Percentiles rank a stretch among this genome's conserved stretches.
Evolutionary conservation across 2,797 vertebrate genomes (phyloP).

Genomic region (Crax fasciolata): DNA sequence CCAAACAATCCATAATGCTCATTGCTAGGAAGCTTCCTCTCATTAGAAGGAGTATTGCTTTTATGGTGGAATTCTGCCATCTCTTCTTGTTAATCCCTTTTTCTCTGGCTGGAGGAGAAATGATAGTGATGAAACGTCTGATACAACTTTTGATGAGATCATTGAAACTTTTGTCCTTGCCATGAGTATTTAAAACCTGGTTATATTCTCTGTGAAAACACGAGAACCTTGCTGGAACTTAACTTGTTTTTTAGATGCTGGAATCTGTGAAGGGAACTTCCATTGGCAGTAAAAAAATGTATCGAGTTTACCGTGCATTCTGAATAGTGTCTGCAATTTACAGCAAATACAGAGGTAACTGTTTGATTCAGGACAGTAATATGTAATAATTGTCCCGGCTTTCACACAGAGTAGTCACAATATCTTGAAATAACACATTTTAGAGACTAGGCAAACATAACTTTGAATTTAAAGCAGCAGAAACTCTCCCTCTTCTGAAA

Average conservation of each 20-base stretch:
- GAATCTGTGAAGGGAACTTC: neutral
- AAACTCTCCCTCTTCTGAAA: slow-evolving; percentile 36
- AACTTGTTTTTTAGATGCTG: neutral
- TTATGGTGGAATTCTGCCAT: neutral
- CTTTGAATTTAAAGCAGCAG: slow-evolving; percentile 26
- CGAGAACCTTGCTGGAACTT: neutral
- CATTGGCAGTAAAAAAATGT: neutral
- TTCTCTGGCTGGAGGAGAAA: neutral
- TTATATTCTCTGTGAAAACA: neutral
- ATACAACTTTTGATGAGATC: neutral
- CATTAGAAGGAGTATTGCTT: neutral
- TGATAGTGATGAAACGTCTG: neutral
- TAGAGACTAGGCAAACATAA: slow-evolving; percentile 1
- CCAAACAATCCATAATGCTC: neutral
- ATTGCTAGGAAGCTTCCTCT: neutral
- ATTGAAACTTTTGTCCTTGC: neutral
- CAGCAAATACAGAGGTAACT: neutral
- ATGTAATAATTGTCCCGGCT: neutral
- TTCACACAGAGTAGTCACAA: neutral
- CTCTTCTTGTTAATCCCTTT: neutral
- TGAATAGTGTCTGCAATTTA: neutral
- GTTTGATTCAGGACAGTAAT: neutral
- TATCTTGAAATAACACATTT: neutral
- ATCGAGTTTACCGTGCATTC: neutral
- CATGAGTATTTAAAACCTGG: neutral